Evolutionary conservation across 2,888 invertebrate genomes (phyloP).

Genomic region (Conomelus anceps): DNA sequence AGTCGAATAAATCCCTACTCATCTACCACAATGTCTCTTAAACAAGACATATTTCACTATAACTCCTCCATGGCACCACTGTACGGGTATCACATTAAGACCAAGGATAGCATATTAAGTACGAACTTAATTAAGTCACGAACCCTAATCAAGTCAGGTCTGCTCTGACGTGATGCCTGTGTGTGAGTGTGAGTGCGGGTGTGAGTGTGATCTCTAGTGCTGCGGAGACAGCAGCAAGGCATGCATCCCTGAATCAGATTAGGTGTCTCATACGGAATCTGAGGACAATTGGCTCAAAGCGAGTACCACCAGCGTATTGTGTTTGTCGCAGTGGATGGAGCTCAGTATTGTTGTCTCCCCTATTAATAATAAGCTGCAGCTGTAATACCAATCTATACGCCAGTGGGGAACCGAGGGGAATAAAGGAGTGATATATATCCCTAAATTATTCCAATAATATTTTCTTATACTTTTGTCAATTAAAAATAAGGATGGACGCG

Average conservation of each 20-base stretch:
- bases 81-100: background rate
- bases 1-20: too few relatives aligned
- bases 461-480: too few relatives aligned
- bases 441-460: too few relatives aligned
- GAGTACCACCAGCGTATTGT: background rate
- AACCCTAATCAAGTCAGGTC: background rate
- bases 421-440: too few relatives aligned
- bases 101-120: background rate
- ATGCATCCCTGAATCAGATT: background rate
- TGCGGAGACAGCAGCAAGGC: background rate
- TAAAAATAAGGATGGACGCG: too few relatives aligned
- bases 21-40: background rate
- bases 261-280: background rate
- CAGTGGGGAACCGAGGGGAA: background rate
- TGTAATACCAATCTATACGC: background rate
- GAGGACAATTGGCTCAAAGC: background rate
- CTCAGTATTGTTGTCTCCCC: background rate
- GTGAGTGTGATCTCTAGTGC: background rate
- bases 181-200: background rate
- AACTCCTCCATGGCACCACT: background rate
- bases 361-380: background rate
- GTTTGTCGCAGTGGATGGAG: background rate
- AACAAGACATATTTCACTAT: background rate
- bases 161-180: background rate
- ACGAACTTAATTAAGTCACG: background rate